phyloP scores from a whole-genome alignment of 2,888 invertebrate species.

The Chymomyza procnemis region DNA sequence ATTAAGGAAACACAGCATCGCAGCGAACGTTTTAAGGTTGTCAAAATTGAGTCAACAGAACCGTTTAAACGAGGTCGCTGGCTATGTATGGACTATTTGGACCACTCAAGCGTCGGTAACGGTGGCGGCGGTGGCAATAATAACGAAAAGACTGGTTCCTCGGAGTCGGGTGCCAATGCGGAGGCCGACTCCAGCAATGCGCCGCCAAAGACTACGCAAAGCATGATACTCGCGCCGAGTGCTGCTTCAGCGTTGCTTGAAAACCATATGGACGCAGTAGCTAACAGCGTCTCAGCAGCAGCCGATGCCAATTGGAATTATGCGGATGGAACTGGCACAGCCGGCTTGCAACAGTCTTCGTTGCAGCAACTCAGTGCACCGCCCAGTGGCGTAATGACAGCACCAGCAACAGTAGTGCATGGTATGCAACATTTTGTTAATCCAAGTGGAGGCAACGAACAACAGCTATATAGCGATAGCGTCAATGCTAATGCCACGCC shows the following conservation, averaged over 20 bases:
- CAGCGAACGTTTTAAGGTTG: conserved; percentile 94
- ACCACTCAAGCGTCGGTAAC: conserved; percentile 83
- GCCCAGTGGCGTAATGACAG: conserved; percentile 79
- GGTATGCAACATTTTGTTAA: conserved; percentile 71
- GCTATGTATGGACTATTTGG: conserved; percentile 96
- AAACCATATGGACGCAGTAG: conserved; percentile 71
- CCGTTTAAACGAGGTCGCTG: conserved; percentile 94
- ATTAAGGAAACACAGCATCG: conserved; percentile 85
- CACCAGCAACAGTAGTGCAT: conserved; percentile 77
- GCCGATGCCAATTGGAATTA: conserved; percentile 75
- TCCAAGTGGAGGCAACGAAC: conserved; percentile 54
- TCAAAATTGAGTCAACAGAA: conserved; percentile 97
- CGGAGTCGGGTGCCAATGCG: conserved; percentile 44
- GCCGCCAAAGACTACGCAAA: conserved; percentile 74
- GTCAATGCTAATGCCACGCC: conserved; percentile 66
- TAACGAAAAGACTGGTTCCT: conserved; percentile 73
- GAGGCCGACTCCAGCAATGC: conserved; percentile 27
- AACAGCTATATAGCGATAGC: conserved; percentile 80
- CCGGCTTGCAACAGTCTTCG: conserved; percentile 66
- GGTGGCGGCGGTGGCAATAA: conserved; percentile 63
- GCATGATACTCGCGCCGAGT: conserved; percentile 73
- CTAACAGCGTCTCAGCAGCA: conserved; percentile 43
- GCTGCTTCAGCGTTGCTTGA: conserved; percentile 54
- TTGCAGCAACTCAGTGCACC: conserved; percentile 75
- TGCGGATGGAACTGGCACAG: conserved; percentile 31